Evolutionary conservation across 2,888 invertebrate genomes (phyloP).

Genomic region (Ellobium chinense): DNA sequence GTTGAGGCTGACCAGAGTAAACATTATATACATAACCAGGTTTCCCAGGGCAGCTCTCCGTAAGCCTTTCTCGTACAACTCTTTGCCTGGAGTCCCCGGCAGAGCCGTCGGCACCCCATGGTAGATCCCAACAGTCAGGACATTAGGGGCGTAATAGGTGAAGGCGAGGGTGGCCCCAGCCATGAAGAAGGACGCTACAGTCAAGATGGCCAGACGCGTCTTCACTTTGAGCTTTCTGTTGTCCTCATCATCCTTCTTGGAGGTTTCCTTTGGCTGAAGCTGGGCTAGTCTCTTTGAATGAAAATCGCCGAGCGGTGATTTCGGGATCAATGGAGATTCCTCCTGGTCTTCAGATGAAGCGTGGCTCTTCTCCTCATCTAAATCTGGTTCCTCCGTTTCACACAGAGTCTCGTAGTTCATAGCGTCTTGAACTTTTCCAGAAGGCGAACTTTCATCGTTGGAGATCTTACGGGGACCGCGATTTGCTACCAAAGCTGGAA

Average conservation of each 20-base stretch:
- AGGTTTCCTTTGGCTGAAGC: not conserved
- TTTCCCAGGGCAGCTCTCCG: slow-evolving; percentile 13
- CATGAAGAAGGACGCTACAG: not conserved
- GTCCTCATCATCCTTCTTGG: not conserved
- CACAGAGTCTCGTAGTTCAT: not conserved
- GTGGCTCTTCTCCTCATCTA: not conserved
- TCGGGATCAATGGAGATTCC: not conserved
- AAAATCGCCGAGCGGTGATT: not conserved
- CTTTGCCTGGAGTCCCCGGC: slow-evolving; percentile 5
- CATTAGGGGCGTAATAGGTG: slow-evolving; percentile 10
- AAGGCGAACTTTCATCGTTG: not conserved
- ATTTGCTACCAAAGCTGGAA: not conserved
- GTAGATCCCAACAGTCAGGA: slow-evolving; percentile 22
- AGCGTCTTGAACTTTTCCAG: not conserved
- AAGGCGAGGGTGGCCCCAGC: not conserved
- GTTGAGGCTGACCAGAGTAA: slow-evolving; percentile 2
- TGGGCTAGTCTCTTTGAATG: not conserved
- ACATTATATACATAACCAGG: not conserved
- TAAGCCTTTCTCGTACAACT: slow-evolving; percentile 12
- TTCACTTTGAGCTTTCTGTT: not conserved
- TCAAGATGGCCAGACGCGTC: not conserved
- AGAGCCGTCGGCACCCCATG: slow-evolving; percentile 29
- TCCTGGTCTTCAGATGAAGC: not conserved
- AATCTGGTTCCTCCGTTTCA: not conserved
- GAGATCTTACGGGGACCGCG: no score